phyloP scores from a whole-genome alignment of 2,888 invertebrate genomes.

The Ochropleura plecta region DNA sequence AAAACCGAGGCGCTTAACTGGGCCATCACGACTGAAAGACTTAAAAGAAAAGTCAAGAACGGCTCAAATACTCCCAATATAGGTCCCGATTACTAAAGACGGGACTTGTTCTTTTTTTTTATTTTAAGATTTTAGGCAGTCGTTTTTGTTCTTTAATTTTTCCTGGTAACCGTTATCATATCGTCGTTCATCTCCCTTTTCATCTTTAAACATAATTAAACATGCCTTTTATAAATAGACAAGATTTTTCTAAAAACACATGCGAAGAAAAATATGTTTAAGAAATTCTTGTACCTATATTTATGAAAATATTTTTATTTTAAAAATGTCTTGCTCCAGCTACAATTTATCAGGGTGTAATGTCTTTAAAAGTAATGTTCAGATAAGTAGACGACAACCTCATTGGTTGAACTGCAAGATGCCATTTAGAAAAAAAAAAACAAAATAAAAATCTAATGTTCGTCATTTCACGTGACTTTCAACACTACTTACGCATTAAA shows the following conservation, averaged over 20 bases:
- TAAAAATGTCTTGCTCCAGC: neutral
- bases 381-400: no score
- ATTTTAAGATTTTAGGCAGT: no score
- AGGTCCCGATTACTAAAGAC: no score
- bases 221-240: neutral
- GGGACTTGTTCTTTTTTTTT: no score
- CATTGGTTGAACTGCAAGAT: no score
- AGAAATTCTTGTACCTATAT: neutral
- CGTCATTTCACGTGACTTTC: conserved; percentile 1
- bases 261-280: neutral
- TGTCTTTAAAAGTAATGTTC: neutral
- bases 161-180: neutral
- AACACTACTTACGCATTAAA: conserved; percentile 7
- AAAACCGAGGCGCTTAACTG: no score
- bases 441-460: no score
- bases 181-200: neutral
- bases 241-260: no score
- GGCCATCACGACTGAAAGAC: no score
- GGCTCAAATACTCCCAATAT: no score
- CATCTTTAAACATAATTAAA: neutral
- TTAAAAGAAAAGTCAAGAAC: no score
- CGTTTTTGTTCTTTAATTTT: neutral
- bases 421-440: no score
- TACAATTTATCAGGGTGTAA: conserved; percentile 16
- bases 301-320: neutral